These are phyloP conservation scores for Ia io DNA, from an alignment of 2,113 vertebrate species.

Conservation along the genomic window DNA sequence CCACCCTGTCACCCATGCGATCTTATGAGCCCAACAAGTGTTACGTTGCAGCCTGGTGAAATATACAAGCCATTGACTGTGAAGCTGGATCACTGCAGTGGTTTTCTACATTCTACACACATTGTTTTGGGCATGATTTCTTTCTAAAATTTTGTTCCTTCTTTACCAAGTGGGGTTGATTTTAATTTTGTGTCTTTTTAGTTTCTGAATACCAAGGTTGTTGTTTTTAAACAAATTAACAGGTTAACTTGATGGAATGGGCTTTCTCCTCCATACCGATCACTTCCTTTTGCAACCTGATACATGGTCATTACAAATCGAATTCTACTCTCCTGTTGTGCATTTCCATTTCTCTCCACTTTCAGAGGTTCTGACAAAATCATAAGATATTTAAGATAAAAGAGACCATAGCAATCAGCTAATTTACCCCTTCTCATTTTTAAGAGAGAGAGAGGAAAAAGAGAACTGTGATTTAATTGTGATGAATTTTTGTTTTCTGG, in stretches of 20 bases:
- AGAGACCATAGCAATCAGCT: not conserved
- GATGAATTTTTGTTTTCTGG: not conserved
- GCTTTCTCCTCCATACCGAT: not conserved
- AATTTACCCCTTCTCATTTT: not conserved
- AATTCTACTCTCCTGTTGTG: not conserved
- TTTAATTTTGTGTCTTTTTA: not conserved
- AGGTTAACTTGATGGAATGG: not conserved
- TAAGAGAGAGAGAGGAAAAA: not conserved
- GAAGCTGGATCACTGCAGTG: not conserved
- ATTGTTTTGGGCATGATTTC: not conserved
- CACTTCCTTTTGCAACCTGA: not conserved
- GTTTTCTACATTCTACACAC: not conserved
- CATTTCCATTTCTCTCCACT: slow-evolving; percentile 7
- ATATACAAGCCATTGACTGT: not conserved
- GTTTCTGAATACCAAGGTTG: not conserved
- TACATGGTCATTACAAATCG: not conserved
- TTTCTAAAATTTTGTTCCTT: not conserved
- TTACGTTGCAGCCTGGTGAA: not conserved
- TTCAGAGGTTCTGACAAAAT: slow-evolving; percentile 3
- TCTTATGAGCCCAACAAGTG: not conserved
- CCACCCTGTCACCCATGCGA: not conserved
- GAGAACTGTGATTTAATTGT: not conserved
- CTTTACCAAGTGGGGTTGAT: not conserved
- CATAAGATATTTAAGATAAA: not conserved
- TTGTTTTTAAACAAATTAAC: not conserved